Percentiles rank a stretch among this genome's conserved stretches.
Evolutionary conservation across 2,113 vertebrate species (phyloP).

Genomic region (western clawed frog (Xenopus tropicalis)): UCB_Xtro_10.0 CM004445.2:73971001-73971500

Average conservation of each 20-base stretch:
- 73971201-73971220: conserved; percentile 19
- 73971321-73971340: conserved; percentile 37
- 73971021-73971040: no score
- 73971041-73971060: no score
- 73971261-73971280: conserved; percentile 22
- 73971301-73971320: conserved; percentile 35
- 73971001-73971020: no score
- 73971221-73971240: conserved; percentile 31
- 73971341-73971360: conserved; percentile 42
- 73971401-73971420: conserved; percentile 26
- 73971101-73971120: no score
- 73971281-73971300: conserved; percentile 11
- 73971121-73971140: no score
- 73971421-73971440: conserved; percentile 28
- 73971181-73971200: conserved; percentile 14
- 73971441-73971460: conserved; percentile 31
- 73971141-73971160: no score
- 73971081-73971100: no score
- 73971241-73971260: conserved; percentile 7
- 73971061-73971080: no score
- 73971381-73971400: conserved; percentile 40
- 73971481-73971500: conserved; percentile 35
- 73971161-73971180: no score
- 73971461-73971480: conserved; percentile 33
- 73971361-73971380: conserved; percentile 15